Evolutionary conservation across 2,797 vertebrate species (phyloP).

Genomic region (Dromococcyx pavoninus): DNA sequence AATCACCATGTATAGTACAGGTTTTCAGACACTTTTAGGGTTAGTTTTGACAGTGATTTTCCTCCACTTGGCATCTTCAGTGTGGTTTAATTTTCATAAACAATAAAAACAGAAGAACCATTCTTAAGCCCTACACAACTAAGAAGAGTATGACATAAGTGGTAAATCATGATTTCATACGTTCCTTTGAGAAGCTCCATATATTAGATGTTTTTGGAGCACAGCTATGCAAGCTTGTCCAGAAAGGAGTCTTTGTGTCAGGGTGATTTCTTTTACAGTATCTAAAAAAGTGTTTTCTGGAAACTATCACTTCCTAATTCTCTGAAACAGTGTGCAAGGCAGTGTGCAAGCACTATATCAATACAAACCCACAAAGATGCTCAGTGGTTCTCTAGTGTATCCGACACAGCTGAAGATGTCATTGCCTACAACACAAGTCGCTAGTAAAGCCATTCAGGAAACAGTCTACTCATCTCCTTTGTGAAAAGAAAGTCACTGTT

Average conservation of each 20-base stretch:
- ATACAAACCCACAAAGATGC: background rate
- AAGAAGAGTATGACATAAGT: background rate
- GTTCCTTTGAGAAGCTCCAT: background rate
- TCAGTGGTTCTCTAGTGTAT: background rate
- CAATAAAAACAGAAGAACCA: background rate
- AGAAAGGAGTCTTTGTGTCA: background rate
- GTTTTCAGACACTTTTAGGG: background rate
- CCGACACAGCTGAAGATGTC: background rate
- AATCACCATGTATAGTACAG: background rate
- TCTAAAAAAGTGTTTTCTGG: background rate
- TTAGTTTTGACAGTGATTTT: background rate
- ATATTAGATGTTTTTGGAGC: background rate
- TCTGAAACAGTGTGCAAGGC: background rate
- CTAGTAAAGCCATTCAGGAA: background rate
- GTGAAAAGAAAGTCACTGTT: background rate
- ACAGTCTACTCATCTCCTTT: background rate
- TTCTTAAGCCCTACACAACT: background rate
- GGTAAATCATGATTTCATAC: background rate
- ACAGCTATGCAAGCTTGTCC: background rate
- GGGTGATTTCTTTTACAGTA: background rate
- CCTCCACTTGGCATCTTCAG: rapidly evolving
- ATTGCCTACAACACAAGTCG: background rate
- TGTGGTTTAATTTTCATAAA: background rate
- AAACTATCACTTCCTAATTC: background rate
- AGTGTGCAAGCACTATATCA: background rate